phyloP scores from a whole-genome alignment of 2,888 invertebrate species.

The Athetis lepigone region DNA sequence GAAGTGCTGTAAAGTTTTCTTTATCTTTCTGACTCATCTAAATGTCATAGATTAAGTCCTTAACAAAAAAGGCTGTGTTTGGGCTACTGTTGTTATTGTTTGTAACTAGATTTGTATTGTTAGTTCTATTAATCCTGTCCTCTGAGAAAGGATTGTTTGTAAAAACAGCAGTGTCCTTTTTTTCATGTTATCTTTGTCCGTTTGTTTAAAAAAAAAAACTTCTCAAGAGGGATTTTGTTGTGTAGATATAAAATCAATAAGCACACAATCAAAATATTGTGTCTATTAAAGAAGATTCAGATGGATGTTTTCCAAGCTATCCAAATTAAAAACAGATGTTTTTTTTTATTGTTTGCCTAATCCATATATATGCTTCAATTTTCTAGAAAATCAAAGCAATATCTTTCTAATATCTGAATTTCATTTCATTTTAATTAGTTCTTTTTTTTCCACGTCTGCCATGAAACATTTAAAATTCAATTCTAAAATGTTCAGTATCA shows the following conservation, averaged over 20 bases:
- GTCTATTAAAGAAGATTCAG: not conserved
- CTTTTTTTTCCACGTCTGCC: conserved; percentile 17
- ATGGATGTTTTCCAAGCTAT: not conserved
- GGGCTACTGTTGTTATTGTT: conserved; percentile 82
- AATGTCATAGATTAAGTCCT: conserved; percentile 72
- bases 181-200: conserved; percentile 4
- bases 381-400: too few relatives aligned
- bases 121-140: conserved; percentile 78
- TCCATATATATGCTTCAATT: not conserved
- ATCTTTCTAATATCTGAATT: not conserved
- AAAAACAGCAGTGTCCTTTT: conserved; percentile 33
- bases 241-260: not conserved
- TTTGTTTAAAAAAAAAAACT: conserved; percentile 6
- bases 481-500: conserved; percentile 60
- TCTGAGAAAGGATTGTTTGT: conserved; percentile 76
- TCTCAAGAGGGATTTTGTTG: conserved; percentile 6
- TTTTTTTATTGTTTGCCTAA: not conserved
- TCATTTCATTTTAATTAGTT: conserved; percentile 3
- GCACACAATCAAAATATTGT: not conserved
- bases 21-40: conserved; percentile 79
- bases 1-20: conserved; percentile 69
- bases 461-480: conserved; percentile 54
- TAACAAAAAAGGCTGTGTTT: conserved; percentile 74
- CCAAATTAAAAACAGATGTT: not conserved
- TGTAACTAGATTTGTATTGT: conserved; percentile 85